Base-by-base conservation (phyloP, 2,113 vertebrate species). In the Platichthys stellatus region DNA sequence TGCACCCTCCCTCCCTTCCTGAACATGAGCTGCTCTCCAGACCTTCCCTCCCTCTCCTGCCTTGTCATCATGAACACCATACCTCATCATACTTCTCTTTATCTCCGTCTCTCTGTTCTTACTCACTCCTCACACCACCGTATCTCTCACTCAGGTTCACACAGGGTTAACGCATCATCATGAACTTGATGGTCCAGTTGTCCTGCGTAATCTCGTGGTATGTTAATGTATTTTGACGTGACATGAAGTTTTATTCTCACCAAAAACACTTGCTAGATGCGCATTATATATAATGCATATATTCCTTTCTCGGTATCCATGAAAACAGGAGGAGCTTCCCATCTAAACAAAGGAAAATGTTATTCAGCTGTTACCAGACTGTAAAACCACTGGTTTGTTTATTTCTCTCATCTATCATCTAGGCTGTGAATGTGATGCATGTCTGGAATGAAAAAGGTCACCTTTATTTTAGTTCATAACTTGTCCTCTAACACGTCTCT, bases 81-180 rank as follows among this genome's bases (percentile, higher is more conserved):
- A 66, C 63, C 51, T 86, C 78, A 75, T 75, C 65, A 67, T 86
- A 63, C 72, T 64, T 83, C 24, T 14, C 20, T 7, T 88, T 89
- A 88, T 90, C 88, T 62, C 23, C 10, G 57, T 35, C 60, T 69
- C 35, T 82, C 84, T 90, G 86, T 67, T 78, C 71, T 67, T 47
- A 47, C 76, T 85, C 80, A 72, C 69, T 80, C 43, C 5, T 80
- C 85, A 85, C 71, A 82, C 83, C 21, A 81, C 64, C 54, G 49
- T 76, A 80, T 76, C 18, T 47, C 51, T 8, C 24, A 2, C 23
- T 24, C 21, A 49, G 66, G 74, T 80, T 90, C 66, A 80, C 59
- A 21, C 24, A 21, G 76, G 28, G 77, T 85, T 86, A 84, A 84
- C 74, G 58, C 40, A 35, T 84, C 80, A 77, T 53, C 8, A 2